Base-by-base conservation (phyloP, 2,113 vertebrate genomes). In the Podarcis cretensis region DNA sequence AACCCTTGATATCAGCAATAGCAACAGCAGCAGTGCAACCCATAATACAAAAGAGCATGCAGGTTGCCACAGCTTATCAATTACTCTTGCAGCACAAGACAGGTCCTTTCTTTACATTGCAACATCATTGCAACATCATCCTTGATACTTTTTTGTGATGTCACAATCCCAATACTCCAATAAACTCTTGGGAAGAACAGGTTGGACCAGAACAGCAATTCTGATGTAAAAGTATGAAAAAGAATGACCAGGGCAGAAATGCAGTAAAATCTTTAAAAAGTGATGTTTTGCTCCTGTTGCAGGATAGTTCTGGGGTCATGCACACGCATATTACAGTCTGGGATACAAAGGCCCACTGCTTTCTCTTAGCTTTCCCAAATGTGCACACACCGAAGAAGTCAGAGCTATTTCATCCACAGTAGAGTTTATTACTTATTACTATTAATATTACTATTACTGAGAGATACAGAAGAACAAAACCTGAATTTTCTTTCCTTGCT, bases 161-260 rank as follows among this genome's bases (percentile, higher is more conserved):
- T 79, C 77, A 76, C 0, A 87, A 74, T 87, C 80, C 54, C 71
- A 20, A 57, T 63, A 63, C 4, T 63, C 76, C 3, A 54, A 9
- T 66, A 0, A 23, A 85, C 86, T 90, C 87, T 84, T 4, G 0
- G 43, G 86, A 0, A 77, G 74, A 91, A 93, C n/a, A 90, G 30
- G 23, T 8, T 88, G 35, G 43, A 85, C 54, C 5, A 89, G 30
- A 86, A 2, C 0, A 20, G 54, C 73, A 83, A 81, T 94, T 68
- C 89, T 80, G 88, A 48, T 54, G 85, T 68, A 40, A 80, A 87
- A 57, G 10, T n/a, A 27, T 71, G 30, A 81, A 80, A 54, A 3
- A 40, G 20, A 71, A 81, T 73, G 66, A 57, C 86, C 77, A 21
- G 23, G 35, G 20, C 65, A 71, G 25, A 16, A 65, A 57, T 35